Conservation (phyloP, 2,888 invertebrate genomes). For the Nebria salina region DNA sequence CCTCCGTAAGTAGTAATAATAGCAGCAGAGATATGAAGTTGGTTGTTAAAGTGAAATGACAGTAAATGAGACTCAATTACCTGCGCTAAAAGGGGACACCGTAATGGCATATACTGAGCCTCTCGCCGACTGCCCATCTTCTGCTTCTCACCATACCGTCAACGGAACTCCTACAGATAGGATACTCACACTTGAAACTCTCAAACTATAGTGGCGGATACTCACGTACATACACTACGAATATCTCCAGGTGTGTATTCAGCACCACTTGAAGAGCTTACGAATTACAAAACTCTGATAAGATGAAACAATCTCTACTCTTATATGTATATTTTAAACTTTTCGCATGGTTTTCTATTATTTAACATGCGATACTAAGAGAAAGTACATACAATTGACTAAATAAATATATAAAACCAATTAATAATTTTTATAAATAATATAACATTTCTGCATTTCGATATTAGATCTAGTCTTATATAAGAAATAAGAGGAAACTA, state of each 20-base stretch:
- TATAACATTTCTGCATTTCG: too few relatives aligned
- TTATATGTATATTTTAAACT: too few relatives aligned
- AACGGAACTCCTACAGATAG: neutral
- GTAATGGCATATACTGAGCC: slow-evolving; percentile 33
- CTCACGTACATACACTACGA: neutral
- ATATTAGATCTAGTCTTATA: too few relatives aligned
- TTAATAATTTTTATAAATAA: too few relatives aligned
- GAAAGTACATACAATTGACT: too few relatives aligned
- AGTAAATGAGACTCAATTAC: slow-evolving; percentile 53
- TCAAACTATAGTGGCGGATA: slow-evolving; percentile 21
- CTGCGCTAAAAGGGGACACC: slow-evolving; percentile 49
- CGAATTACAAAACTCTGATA: too few relatives aligned
- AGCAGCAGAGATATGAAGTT: slow-evolving; percentile 50
- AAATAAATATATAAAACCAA: too few relatives aligned
- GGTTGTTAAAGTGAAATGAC: slow-evolving; percentile 52
- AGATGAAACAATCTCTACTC: too few relatives aligned
- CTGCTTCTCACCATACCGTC: neutral
- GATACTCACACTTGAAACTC: slow-evolving; percentile 9
- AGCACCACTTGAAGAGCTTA: neutral
- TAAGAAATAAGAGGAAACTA: too few relatives aligned
- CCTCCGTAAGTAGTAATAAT: slow-evolving; percentile 49
- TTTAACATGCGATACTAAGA: too few relatives aligned
- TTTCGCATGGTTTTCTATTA: too few relatives aligned
- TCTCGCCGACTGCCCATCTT: neutral
- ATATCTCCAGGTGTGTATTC: neutral